Evolutionary conservation across 1,140 invertebrate genomes (phyloP).

Genomic region (Nephila pilipes): DNA sequence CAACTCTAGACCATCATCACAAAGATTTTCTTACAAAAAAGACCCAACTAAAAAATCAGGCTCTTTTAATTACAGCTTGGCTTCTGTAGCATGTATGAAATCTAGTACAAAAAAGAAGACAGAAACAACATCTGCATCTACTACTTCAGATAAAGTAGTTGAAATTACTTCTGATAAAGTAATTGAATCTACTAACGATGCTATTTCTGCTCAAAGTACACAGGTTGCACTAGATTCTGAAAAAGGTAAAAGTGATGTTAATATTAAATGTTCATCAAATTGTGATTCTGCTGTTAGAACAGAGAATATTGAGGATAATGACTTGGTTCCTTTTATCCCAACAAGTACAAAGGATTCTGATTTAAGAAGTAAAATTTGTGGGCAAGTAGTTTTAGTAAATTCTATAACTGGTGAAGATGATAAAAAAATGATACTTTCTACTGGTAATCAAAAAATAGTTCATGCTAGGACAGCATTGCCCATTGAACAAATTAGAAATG

Average conservation of each 20-base stretch:
- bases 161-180: neutral
- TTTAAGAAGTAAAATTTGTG: neutral
- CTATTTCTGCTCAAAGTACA: neutral
- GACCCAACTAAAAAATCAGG: constrained; percentile 44
- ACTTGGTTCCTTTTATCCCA: neutral
- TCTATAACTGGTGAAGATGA: neutral
- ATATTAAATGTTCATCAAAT: neutral
- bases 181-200: neutral
- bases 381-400: constrained; percentile 18
- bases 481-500: neutral
- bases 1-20: neutral
- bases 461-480: neutral
- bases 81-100: constrained; percentile 64
- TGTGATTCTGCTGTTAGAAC: neutral
- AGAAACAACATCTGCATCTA: neutral
- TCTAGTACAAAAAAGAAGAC: constrained; percentile 9
- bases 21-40: constrained; percentile 54
- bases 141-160: neutral
- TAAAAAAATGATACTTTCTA: constrained; percentile 11
- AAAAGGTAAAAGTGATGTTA: neutral
- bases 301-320: neutral
- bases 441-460: neutral
- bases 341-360: neutral
- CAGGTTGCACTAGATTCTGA: too few relatives aligned
- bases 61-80: constrained; percentile 52